Evolutionary conservation across 2,797 vertebrate genomes (phyloP), one percentile per base, ranked within the genome.

Genomic region (Limosa lapponica): DNA sequence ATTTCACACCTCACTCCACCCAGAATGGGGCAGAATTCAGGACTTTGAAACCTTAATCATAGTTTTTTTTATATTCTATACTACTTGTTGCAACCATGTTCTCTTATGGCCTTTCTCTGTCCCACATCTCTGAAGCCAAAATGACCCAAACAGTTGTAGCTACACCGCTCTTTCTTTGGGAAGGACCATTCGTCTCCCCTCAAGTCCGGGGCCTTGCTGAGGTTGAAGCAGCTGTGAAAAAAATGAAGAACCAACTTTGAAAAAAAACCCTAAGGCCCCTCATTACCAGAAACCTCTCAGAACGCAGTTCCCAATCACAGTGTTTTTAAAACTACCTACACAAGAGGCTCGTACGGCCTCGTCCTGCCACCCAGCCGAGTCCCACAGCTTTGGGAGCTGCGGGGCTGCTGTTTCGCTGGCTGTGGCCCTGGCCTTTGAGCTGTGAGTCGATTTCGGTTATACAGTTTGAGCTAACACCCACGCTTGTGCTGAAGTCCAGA

Each of bases 381-480:
- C 66, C 51, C 58, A 36, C 46, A 34, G 44, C 25, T 46, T 36
- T 13, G 32, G 25, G 39, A 78, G 30, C 8, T 46, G 49, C 22
- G 8, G n/a, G 5, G 8, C 51, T 90, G 81, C 32, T 73, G 0
- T 82, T 90, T 58, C 48, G 16, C 73, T 59, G 43, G 8, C 30
- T 37, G 32, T 82, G 86, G 44, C 93, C 86, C 51, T 95, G 95
- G 90, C 92, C 95, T 94, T 96, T 96, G 92, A 95, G 48, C 90
- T 78, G 43, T 49, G 81, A 82, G 71, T 82, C 58, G 39, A n/a
- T 86, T 90, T 65, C 66, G 39, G 6, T 77, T 87, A 55, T 18
- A 32, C 23, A 7, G 66, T 96, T 77, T 49, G 39, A 92, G 48
- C 48, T 85, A 77, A 82, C 74, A 54, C 32, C 28, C 70, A n/a